phyloP scores from a whole-genome alignment of 2,888 invertebrate genomes.

The Glaucopsyche alexis region DNA sequence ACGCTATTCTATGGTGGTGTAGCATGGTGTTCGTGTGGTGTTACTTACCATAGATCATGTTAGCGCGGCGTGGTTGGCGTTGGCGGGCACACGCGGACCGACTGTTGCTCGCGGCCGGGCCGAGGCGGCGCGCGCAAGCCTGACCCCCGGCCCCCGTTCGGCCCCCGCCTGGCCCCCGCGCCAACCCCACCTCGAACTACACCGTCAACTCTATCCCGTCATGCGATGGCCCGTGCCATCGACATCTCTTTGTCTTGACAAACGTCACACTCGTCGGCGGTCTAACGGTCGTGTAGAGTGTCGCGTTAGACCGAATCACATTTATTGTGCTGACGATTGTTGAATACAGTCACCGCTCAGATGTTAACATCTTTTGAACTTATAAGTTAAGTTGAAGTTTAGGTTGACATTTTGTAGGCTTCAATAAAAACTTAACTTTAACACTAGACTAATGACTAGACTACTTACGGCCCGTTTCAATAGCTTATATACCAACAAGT shows the following conservation, averaged over 20 bases:
- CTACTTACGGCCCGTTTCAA: too few relatives aligned
- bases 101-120: constrained; percentile 75
- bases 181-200: constrained; percentile 39
- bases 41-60: constrained; percentile 71
- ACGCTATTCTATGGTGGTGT: constrained; percentile 42
- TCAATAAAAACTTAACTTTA: too few relatives aligned
- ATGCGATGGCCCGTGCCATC: constrained; percentile 50
- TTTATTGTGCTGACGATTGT: background rate
- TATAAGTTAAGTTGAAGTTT: too few relatives aligned
- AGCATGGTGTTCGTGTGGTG: constrained; percentile 44
- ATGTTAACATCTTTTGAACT: too few relatives aligned
- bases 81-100: constrained; percentile 72
- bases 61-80: constrained; percentile 55
- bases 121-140: constrained; percentile 62
- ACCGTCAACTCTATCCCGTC: constrained; percentile 46
- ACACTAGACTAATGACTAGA: too few relatives aligned
- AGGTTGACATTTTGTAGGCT: too few relatives aligned
- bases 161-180: constrained; percentile 40
- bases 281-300: background rate
- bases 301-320: constrained; percentile 1
- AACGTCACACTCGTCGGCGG: constrained; percentile 30
- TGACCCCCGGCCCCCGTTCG: constrained; percentile 45
- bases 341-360: background rate
- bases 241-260: constrained; percentile 57
- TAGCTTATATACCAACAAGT: too few relatives aligned